phyloP scores from a whole-genome alignment of 2,888 invertebrate species.

The Chydorus sphaericus region DNA sequence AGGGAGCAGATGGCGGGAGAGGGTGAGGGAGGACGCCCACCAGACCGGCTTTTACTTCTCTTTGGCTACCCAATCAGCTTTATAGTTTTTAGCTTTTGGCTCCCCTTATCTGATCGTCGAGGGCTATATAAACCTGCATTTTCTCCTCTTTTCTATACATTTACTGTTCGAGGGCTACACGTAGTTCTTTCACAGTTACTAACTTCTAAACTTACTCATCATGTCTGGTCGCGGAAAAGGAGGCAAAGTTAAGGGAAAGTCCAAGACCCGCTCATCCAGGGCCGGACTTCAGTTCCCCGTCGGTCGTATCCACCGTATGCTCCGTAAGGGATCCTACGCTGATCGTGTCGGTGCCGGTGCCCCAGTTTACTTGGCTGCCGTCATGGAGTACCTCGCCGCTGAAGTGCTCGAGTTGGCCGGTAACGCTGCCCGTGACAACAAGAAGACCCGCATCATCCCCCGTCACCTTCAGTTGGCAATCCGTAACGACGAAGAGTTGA shows the following conservation, averaged over 20 bases:
- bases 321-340: constrained; percentile 44
- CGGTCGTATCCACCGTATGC: constrained; percentile 30
- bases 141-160: too few relatives aligned
- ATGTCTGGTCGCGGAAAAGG: constrained; percentile 34
- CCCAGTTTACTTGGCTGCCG: constrained; percentile 28
- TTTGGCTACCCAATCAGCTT: too few relatives aligned
- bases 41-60: too few relatives aligned
- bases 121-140: too few relatives aligned
- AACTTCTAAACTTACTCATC: too few relatives aligned
- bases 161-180: too few relatives aligned
- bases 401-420: constrained; percentile 34
- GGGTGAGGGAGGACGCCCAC: too few relatives aligned
- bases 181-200: too few relatives aligned
- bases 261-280: constrained; percentile 31
- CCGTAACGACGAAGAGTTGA: constrained; percentile 34
- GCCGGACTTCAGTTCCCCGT: constrained; percentile 25
- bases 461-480: constrained; percentile 32
- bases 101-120: too few relatives aligned
- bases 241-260: constrained; percentile 33
- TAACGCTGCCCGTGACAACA: constrained; percentile 34
- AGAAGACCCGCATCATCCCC: constrained; percentile 32
- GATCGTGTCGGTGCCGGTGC: constrained; percentile 31
- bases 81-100: too few relatives aligned
- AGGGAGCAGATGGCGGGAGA: too few relatives aligned
- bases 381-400: constrained; percentile 34